A percentile compares a stretch with the other conserved stretches of the same genome.
Evolutionary conservation across 2,797 vertebrate genomes (phyloP).

Genomic region (Notamacropus eugenii): DNA sequence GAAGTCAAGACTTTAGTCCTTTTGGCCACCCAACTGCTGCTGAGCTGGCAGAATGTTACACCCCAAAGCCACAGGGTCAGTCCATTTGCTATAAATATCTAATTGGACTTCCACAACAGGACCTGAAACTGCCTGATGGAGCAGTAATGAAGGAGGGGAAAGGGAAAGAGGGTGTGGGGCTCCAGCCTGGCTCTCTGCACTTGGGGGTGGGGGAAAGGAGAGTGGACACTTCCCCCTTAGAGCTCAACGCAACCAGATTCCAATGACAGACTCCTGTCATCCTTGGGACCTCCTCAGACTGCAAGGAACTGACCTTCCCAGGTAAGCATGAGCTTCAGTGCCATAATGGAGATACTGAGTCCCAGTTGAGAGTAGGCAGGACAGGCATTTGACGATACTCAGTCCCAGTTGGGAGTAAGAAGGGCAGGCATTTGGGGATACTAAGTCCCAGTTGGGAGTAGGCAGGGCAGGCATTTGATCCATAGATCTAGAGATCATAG

Average conservation of each 20-base stretch:
- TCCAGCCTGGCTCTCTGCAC: not conserved
- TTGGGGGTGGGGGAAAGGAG: not conserved
- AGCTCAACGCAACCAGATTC: not conserved
- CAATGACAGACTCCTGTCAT: not conserved
- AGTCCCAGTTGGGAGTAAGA: not conserved
- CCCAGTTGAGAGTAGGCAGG: not conserved
- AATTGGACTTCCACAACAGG: slow-evolving; percentile 56
- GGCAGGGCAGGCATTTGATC: not conserved
- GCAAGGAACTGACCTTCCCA: not conserved
- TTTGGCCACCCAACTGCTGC: slow-evolving; percentile 24
- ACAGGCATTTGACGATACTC: too few species aligned
- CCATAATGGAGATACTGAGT: fast-evolving
- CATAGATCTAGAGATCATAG: not conserved
- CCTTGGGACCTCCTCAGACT: slow-evolving; percentile 19
- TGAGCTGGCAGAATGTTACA: slow-evolving; percentile 54
- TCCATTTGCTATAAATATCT: slow-evolving; percentile 45
- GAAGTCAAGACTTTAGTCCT: not conserved
- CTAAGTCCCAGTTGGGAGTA: not conserved
- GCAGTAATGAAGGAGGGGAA: slow-evolving; percentile 20
- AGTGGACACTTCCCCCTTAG: slow-evolving; percentile 57
- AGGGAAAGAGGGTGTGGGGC: not conserved
- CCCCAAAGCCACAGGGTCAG: not conserved
- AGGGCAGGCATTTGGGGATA: too few species aligned
- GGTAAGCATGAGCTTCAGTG: slow-evolving; percentile 20
- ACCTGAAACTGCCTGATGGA: slow-evolving; percentile 75